Conservation (phyloP, 1,140 invertebrate genomes). For the Diorhabda elongata region DNA sequence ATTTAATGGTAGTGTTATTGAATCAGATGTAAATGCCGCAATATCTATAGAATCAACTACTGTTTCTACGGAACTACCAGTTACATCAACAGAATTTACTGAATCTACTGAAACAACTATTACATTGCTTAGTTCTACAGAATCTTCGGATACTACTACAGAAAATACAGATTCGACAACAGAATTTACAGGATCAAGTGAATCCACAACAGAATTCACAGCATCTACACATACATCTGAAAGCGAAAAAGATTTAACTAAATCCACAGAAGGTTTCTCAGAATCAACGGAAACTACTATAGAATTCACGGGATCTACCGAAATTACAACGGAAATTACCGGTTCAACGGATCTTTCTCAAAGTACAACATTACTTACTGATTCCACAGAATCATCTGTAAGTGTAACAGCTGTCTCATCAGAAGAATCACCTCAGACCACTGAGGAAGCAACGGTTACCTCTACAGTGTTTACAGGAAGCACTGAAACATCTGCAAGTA, state of each 20-base stretch:
- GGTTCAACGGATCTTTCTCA: conserved; percentile 7
- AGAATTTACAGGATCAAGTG: not conserved
- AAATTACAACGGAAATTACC: not conserved
- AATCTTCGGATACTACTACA: conserved; percentile 20
- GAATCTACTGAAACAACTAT: not conserved
- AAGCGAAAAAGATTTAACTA: not conserved
- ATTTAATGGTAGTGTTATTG: too few species aligned
- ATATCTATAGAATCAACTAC: not conserved
- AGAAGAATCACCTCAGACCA: conserved; percentile 16
- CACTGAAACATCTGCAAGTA: conserved; percentile 6
- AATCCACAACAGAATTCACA: conserved; percentile 9
- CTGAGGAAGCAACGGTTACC: conserved; percentile 15
- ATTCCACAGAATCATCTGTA: conserved; percentile 19
- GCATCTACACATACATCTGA: conserved; percentile 19
- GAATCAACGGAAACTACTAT: conserved; percentile 5
- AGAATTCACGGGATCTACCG: conserved; percentile 1
- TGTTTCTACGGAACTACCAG: not conserved
- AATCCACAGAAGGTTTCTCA: not conserved
- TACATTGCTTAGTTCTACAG: not conserved
- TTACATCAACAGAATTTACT: not conserved
- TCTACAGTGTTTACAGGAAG: conserved; percentile 20
- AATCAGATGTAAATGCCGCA: not conserved
- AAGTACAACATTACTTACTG: conserved; percentile 17
- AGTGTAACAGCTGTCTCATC: conserved; percentile 7
- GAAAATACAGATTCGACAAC: not conserved